Evolutionary conservation across 2,888 invertebrate genomes (phyloP).

Genomic region (Schizotus pectinicornis): DNA sequence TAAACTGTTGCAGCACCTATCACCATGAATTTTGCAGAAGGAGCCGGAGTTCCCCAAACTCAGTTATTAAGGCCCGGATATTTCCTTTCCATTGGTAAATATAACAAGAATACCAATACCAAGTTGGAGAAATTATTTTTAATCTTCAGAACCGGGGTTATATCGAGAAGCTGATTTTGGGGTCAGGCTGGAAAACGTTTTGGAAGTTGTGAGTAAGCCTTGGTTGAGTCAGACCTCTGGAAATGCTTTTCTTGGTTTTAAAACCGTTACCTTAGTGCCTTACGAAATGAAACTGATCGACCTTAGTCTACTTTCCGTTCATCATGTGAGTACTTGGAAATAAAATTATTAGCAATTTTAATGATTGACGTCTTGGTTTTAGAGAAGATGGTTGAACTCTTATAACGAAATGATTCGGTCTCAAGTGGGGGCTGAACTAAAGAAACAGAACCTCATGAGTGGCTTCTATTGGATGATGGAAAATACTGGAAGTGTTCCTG

Average conservation of each 20-base stretch:
- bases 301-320: conserved; percentile 72
- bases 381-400: conserved; percentile 80
- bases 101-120: not conserved
- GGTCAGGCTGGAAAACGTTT: conserved; percentile 83
- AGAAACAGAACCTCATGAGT: conserved; percentile 70
- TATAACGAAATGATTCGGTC: conserved; percentile 78
- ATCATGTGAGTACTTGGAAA: conserved; percentile 75
- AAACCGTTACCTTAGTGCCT: conserved; percentile 83
- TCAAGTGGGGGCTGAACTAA: conserved; percentile 76
- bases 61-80: conserved; percentile 75
- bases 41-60: conserved; percentile 34
- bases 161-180: conserved; percentile 87
- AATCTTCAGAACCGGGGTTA: conserved; percentile 80
- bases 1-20: conserved; percentile 73
- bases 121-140: not conserved
- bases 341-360: not conserved
- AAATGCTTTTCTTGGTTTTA: conserved; percentile 70
- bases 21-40: conserved; percentile 66
- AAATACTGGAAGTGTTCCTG: conserved; percentile 75
- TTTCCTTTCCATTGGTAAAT: conserved; percentile 77
- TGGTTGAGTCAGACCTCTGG: conserved; percentile 59
- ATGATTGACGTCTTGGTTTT: conserved; percentile 42
- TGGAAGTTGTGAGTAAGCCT: conserved; percentile 70
- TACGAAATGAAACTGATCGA: conserved; percentile 88
- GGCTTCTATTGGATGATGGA: conserved; percentile 87